Evolutionary conservation across 1,140 invertebrate genomes (phyloP), one percentile per base, ranked within the genome.

Genomic region (Neodiprion lecontei): DNA sequence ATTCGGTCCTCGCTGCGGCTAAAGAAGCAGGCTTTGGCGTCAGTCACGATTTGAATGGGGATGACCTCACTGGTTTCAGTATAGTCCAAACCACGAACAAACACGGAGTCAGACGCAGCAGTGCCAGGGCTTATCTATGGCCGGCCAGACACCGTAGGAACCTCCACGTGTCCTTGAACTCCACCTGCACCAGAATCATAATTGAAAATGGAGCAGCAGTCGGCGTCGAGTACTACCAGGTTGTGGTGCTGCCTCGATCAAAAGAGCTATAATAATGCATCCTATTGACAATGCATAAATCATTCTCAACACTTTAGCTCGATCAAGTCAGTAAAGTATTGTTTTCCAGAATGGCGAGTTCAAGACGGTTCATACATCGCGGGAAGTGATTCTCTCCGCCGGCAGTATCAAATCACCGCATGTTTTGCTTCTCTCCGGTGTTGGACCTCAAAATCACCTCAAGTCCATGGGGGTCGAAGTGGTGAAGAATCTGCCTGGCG

Each of bases 141-240:
- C 93, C 93, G 5, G 84, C 87, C 61, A 83, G 90, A 40, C 78
- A 91, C 75, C 86, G 92, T 21, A 82, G 85, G 4, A 97, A 97
- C 85, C 87, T 97, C 1, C 90, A 94, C 76, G 88, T 96, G 0
- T 81, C 90, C 74, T 77, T 94, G 0, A 93, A 94, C 72, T 91
- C 94, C 0, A 89, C 91, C 0, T 94, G 89, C 0, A 92, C 91
- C 0, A 92, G 90, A 77, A 79, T 91, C 12, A 68, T 82, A n/a
- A 81, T 80, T 7, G 65, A 48, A 1, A 49, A 50, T 0, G 81
- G 80, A 23, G 74, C 47, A 68, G 83, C 77, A 0, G 76, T 76
- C 9, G 85, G 80, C 9, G 78, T 87, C 3, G 70, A 84, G 67
- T 78, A 81, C 49, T 8, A 81, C 10, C 23, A 50, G 68, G 86